Evolutionary conservation across 2,888 invertebrate genomes (phyloP), one percentile per base, ranked within the genome.

Genomic region (Lysandra bellargus): DNA sequence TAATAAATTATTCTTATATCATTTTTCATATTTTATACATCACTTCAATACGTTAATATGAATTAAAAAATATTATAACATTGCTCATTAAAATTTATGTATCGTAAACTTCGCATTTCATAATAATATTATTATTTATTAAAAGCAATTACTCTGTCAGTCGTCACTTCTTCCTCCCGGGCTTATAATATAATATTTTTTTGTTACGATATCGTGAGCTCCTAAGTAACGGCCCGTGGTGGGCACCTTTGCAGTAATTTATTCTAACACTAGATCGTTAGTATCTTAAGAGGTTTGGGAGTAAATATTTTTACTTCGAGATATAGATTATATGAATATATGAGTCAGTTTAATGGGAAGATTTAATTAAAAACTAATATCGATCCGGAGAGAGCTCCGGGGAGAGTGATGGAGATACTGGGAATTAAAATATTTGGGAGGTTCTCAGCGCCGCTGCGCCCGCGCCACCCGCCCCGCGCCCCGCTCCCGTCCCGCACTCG

Each of bases 281-380:
- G 33, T 64, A 12, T 5, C 33, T 69, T 30, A 23, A 7, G 69
- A 37, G 33, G 33, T 69, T 69, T 37, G 69, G 5, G 5, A 37
- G 17, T 17, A 4, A 64, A 64, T 30, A 12, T 64, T 30, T 64
- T 64, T 64, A 33, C 64, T 12, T 33, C 33, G 4, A 69, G 37
- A 33, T 69, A 69, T 17, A 37, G 69, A 33, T 33, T 69, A 69
- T 23, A 23, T 23, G 23, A 23, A 23, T 23, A 23, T 23, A 23
- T 69, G 14, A 33, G 33, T 69, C 69, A 69, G 69, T 37, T 33
- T 69, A 64, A 64, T 64, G 64, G 64, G 30, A 12, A 30, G 12
- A 30, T 64, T 64, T 64, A 69, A 69, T 69, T 69, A 69, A 69
- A 69, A 37, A 33, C 12, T 12, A 64, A 37, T 69, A 69, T 69